Evolutionary conservation across 2,797 vertebrate genomes (phyloP).

Genomic region (Pseudocheirus occidentalis): DNA sequence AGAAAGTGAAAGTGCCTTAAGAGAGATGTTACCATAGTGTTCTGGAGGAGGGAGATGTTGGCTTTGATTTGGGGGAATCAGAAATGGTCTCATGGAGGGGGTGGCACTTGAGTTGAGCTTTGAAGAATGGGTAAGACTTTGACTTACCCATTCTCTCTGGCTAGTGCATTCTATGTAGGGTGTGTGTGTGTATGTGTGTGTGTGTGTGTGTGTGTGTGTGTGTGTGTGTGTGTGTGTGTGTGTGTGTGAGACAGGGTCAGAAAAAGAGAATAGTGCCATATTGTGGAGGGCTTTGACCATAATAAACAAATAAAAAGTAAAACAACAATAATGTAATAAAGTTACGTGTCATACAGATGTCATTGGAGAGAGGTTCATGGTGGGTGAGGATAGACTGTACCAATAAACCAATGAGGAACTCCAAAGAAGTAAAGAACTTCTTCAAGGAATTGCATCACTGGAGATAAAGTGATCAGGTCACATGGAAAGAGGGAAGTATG

Average conservation of each 20-base stretch:
- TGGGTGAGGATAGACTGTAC: neutral
- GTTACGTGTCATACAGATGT: neutral
- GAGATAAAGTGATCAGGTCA: neutral
- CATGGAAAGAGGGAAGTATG: neutral
- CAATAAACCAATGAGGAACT: neutral
- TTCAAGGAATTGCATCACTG: neutral
- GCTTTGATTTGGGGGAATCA: neutral
- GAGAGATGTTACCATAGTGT: neutral
- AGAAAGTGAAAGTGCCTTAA: too few species aligned
- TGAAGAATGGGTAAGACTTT: neutral
- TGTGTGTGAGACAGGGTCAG: too few species aligned
- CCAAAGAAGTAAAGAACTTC: neutral
- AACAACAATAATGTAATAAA: neutral
- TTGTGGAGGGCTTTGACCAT: neutral
- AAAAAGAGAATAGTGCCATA: neutral
- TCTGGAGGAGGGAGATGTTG: neutral
- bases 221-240: too few species aligned
- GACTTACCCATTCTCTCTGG: too few species aligned
- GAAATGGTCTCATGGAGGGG: neutral
- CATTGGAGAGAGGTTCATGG: neutral
- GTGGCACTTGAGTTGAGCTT: neutral
- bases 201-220: too few species aligned
- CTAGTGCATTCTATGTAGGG: too few species aligned
- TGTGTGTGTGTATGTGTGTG: too few species aligned
- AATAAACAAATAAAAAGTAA: neutral